Evolutionary conservation across 2,113 vertebrate species (phyloP).

Genomic region (Corythaixoides concolor): DNA sequence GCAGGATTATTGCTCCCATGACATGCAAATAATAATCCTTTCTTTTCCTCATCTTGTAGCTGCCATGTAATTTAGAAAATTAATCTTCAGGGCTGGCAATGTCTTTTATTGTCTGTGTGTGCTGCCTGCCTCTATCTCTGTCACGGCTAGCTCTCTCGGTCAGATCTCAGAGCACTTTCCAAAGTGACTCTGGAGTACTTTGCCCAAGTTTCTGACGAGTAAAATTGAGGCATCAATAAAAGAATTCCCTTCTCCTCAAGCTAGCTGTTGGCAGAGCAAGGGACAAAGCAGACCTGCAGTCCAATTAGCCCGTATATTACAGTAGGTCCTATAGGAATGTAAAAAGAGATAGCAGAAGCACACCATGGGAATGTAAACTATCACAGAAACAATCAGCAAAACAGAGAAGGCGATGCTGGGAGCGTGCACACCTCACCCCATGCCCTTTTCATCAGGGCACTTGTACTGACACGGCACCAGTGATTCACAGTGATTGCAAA

Average conservation of each 20-base stretch:
- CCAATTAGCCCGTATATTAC: neutral
- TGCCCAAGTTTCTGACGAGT: neutral
- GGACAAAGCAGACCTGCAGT: neutral
- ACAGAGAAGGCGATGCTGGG: neutral
- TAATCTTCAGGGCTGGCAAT: neutral
- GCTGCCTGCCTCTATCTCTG: neutral
- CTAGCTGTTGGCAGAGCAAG: neutral
- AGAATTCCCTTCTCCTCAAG: neutral
- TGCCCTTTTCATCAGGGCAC: neutral
- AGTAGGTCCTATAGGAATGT: neutral
- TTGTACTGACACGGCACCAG: neutral
- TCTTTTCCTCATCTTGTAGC: neutral
- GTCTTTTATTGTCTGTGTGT: neutral
- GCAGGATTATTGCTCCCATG: constrained; percentile 24
- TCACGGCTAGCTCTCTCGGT: fast-evolving
- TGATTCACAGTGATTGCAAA: neutral
- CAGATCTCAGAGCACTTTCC: neutral
- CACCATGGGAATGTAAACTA: neutral
- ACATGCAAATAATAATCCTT: neutral
- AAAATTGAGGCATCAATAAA: neutral
- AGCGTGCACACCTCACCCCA: neutral
- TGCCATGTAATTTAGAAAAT: constrained; percentile 35
- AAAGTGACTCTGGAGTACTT: neutral
- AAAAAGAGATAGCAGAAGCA: neutral
- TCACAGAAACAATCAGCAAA: neutral